Evolutionary conservation across 2,113 vertebrate species (phyloP).

Genomic region (Melanerpes aurifrons): DNA sequence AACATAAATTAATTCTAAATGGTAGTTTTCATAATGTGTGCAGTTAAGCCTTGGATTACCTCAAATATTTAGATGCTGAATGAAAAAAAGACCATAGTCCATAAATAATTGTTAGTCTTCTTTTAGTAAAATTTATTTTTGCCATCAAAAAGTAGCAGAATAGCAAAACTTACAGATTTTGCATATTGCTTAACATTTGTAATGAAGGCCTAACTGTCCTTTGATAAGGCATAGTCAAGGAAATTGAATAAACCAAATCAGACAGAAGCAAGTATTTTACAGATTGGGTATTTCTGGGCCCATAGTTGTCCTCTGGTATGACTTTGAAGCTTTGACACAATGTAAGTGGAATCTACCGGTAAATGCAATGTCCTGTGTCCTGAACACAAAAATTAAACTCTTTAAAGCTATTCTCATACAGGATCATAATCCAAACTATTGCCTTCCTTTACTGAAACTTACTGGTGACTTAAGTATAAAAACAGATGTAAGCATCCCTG

Average conservation of each 20-base stretch:
- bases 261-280: conserved; percentile 1
- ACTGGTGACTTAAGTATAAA: neutral
- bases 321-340: neutral
- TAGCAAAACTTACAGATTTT: neutral
- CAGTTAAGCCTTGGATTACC: conserved; percentile 66
- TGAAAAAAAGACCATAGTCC: conserved; percentile 42
- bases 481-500: neutral
- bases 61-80: conserved; percentile 59
- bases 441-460: neutral
- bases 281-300: neutral
- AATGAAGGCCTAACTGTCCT: neutral
- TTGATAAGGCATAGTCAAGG: conserved; percentile 2
- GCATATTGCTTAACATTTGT: neutral
- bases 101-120: conserved; percentile 21
- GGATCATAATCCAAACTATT: neutral
- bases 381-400: neutral
- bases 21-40: conserved; percentile 64
- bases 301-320: neutral
- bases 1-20: conserved; percentile 75
- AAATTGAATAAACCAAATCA: neutral
- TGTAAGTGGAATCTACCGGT: neutral
- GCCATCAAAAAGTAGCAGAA: neutral
- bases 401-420: neutral
- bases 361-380: neutral
- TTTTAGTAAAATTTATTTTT: conserved; percentile 32